These are phyloP conservation scores for Meghimatium bilineatum DNA, from an alignment of 2,888 invertebrate genomes.

Conservation along the genomic window DNA sequence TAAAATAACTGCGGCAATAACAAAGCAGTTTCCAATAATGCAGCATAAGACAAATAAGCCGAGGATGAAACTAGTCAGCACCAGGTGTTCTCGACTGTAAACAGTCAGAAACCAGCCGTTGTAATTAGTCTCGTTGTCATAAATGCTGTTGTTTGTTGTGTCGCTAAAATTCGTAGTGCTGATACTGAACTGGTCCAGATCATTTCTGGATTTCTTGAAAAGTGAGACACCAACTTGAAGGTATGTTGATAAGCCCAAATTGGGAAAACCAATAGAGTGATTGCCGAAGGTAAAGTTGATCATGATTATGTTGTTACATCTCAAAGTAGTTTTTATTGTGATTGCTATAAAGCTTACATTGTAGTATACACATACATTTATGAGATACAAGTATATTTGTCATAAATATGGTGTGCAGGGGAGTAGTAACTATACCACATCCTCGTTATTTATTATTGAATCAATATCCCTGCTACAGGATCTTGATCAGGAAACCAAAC, in stretches of 20 bases:
- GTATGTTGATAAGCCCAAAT: neutral
- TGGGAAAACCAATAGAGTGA: neutral
- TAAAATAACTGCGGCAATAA: conserved; percentile 96
- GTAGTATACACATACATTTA: neutral
- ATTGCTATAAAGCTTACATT: neutral
- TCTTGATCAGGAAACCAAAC: too few relatives aligned
- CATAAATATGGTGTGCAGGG: too few relatives aligned
- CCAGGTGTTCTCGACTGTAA: conserved; percentile 51
- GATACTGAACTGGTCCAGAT: neutral
- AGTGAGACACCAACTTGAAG: neutral
- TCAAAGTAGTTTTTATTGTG: neutral
- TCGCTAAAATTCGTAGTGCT: neutral
- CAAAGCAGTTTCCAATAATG: conserved; percentile 97
- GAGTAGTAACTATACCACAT: neutral
- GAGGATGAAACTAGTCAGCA: conserved; percentile 65
- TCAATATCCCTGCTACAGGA: too few relatives aligned
- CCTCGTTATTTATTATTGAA: too few relatives aligned
- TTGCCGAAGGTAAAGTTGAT: conserved; percentile 10
- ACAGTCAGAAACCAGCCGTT: conserved; percentile 36
- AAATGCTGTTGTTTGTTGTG: neutral
- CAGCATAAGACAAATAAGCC: conserved; percentile 95
- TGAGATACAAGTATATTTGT: neutral
- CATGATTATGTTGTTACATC: conserved; percentile 22
- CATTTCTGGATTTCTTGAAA: neutral
- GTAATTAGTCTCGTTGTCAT: neutral